These are phyloP conservation scores for Panthera leo DNA, from an alignment of 2,113 vertebrate species.

Conservation along the genomic window DNA sequence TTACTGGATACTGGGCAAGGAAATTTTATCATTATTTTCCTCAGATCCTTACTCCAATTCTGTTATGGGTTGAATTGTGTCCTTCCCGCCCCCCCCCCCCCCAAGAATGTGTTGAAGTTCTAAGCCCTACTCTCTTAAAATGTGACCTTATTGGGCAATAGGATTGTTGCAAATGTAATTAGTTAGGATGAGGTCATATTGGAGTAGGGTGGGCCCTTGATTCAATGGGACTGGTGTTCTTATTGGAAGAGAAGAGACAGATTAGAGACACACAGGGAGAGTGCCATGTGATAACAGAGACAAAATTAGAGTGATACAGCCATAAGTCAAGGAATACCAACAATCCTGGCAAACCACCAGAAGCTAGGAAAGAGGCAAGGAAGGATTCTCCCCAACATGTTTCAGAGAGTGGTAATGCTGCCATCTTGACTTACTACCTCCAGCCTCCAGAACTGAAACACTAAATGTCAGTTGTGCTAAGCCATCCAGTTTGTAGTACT, in stretches of 20 bases:
- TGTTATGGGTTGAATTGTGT: not conserved
- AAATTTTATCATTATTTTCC: not conserved
- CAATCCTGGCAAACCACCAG: not conserved
- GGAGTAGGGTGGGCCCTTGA: not conserved
- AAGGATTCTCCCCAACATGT: not conserved
- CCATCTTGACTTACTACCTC: not conserved
- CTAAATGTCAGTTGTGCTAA: not conserved
- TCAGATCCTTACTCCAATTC: not conserved
- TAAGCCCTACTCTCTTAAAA: not conserved
- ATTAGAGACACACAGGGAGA: not conserved
- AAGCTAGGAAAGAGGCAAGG: not conserved
- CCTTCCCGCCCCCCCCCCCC: not conserved
- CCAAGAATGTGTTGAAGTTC: not conserved
- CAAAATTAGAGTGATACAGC: rapidly evolving
- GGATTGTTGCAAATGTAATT: not conserved
- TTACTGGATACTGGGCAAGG: not conserved
- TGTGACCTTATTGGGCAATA: not conserved
- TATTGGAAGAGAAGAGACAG: not conserved
- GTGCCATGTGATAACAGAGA: too few species aligned
- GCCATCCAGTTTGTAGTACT: not conserved
- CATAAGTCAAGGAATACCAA: not conserved
- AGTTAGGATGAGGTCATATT: not conserved
- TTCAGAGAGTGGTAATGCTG: rapidly evolving
- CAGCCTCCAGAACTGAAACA: not conserved
- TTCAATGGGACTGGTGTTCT: not conserved